Percentiles rank a stretch among this genome's conserved stretches.
These are phyloP conservation scores for Propithecus deckenii DNA, from an alignment of 2,797 vertebrate genomes.

Conservation along the genomic window DNA sequence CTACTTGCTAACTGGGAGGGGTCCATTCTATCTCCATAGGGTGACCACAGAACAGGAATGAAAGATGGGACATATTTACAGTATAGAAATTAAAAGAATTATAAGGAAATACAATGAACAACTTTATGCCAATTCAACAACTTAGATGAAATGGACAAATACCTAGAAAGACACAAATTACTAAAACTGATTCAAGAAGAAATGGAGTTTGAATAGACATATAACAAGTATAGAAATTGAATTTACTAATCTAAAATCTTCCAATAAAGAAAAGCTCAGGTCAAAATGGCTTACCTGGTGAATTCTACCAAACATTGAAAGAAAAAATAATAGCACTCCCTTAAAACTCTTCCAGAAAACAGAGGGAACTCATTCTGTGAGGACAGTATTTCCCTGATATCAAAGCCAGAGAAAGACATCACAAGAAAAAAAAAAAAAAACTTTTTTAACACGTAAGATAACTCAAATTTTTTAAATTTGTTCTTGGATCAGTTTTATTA, in stretches of 20 bases:
- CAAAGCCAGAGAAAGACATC: background rate
- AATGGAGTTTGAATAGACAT: background rate
- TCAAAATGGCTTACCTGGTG: background rate
- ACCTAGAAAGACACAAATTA: constrained; percentile 23
- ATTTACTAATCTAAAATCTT: background rate
- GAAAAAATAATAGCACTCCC: constrained; percentile 12
- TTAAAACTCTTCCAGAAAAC: constrained; percentile 39
- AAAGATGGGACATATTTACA: background rate
- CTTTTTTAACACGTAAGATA: background rate
- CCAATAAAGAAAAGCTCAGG: background rate
- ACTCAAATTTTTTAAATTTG: constrained; percentile 16
- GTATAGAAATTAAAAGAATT: constrained; percentile 11
- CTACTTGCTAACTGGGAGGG: background rate
- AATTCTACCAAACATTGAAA: constrained; percentile 28
- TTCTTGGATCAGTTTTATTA: background rate
- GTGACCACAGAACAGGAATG: background rate
- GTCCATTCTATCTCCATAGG: background rate
- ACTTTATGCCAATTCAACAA: background rate
- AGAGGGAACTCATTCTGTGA: background rate
- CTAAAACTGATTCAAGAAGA: constrained; percentile 8
- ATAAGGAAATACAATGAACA: background rate
- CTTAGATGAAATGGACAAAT: constrained; percentile 7
- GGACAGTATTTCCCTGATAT: background rate
- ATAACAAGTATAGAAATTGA: background rate
- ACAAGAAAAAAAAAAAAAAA: background rate